A percentile compares a stretch with the other conserved stretches of the same genome.
Evolutionary conservation across 1,140 invertebrate species (phyloP).

Genomic region (Tetramorium simillimum): DNA sequence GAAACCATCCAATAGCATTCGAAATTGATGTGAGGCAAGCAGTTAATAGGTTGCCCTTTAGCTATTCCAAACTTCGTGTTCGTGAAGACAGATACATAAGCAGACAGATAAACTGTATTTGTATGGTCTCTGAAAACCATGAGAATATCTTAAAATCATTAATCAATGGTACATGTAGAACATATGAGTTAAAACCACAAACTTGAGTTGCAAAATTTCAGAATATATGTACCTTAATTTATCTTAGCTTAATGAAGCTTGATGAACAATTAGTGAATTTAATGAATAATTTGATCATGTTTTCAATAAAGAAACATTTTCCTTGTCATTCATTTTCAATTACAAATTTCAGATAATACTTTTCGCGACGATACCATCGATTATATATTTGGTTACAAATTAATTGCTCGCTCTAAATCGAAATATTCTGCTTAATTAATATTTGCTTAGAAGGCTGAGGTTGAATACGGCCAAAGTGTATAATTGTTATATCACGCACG

Average conservation of each 20-base stretch:
- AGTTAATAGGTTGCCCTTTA: constrained; percentile 21
- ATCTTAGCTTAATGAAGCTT: neutral
- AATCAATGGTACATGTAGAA: constrained; percentile 12
- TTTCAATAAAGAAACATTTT: neutral
- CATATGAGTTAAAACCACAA: neutral
- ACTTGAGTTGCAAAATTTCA: constrained; percentile 6
- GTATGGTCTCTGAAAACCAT: neutral
- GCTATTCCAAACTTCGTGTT: neutral
- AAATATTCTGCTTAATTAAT: constrained; percentile 40
- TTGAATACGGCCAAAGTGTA: neutral
- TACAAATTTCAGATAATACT: neutral
- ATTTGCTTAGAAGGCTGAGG: neutral
- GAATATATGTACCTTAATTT: constrained; percentile 19
- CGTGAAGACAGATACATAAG: neutral
- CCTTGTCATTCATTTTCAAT: neutral
- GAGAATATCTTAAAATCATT: constrained; percentile 19
- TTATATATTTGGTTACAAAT: neutral
- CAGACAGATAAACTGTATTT: neutral
- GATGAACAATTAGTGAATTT: neutral
- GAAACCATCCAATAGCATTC: constrained; percentile 12
- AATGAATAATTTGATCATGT: neutral
- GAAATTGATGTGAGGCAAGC: neutral
- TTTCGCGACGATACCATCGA: neutral
- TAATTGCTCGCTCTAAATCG: neutral
- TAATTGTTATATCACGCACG: constrained; percentile 25